These are phyloP conservation scores for Nicator chloris DNA, from an alignment of 2,113 vertebrate species.

Conservation along the genomic window DNA sequence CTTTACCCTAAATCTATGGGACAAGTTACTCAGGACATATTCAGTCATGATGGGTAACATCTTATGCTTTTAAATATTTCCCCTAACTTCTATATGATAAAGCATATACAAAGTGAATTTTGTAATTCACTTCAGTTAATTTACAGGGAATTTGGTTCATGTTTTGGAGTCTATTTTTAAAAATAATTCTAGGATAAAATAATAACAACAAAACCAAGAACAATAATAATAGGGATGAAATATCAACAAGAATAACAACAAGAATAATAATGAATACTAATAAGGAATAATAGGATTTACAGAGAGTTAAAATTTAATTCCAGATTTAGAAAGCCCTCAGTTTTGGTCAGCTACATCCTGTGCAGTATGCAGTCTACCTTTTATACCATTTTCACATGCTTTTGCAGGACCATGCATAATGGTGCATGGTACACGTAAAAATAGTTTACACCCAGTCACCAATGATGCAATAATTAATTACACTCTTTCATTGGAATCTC, in stretches of 20 bases:
- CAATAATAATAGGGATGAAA: not conserved
- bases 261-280: not conserved
- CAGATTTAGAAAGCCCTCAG: not conserved
- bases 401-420: not conserved
- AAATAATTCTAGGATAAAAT: not conserved
- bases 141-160: too few species aligned
- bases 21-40: not conserved
- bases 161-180: not conserved
- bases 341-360: not conserved
- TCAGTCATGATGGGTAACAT: not conserved
- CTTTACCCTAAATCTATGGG: not conserved
- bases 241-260: not conserved
- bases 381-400: not conserved
- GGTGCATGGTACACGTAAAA: not conserved
- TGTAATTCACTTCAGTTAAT: too few species aligned
- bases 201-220: not conserved
- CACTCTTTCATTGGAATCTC: not conserved
- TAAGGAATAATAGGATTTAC: not conserved
- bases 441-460: not conserved
- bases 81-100: not conserved
- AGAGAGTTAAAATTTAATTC: not conserved
- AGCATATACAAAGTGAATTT: not conserved
- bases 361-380: not conserved
- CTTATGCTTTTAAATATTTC: not conserved
- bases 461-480: not conserved